Conservation (phyloP, 2,797 vertebrate genomes). For the Stomatorhinus walkeri region DNA sequence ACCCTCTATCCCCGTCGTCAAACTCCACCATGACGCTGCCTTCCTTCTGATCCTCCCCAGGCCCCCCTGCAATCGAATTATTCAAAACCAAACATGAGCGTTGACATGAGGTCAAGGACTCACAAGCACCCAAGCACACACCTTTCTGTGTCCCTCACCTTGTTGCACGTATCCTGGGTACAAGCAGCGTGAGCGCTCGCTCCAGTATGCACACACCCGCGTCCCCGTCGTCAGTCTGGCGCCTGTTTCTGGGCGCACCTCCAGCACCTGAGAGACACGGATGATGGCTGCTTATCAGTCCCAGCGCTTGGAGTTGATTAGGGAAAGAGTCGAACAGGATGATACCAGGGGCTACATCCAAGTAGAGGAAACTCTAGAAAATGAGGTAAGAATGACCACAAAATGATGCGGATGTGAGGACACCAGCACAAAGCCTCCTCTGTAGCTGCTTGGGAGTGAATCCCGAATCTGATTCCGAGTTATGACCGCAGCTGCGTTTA, state of each 20-base stretch:
- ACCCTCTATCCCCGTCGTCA: constrained; percentile 89
- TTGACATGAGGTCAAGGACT: constrained; percentile 10
- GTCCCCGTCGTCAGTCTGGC: constrained; percentile 73
- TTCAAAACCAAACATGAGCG: background rate
- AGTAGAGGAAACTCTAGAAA: background rate
- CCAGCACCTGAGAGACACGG: constrained; percentile 64
- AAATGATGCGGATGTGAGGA: background rate
- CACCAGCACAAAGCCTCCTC: background rate
- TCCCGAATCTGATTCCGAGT: background rate
- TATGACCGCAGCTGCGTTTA: background rate
- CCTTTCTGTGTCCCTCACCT: constrained; percentile 56
- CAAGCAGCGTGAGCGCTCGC: constrained; percentile 86
- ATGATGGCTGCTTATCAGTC: background rate
- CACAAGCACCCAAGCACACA: constrained; percentile 11
- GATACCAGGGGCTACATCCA: background rate
- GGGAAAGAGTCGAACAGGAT: background rate
- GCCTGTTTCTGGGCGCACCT: constrained; percentile 75
- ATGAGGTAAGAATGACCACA: background rate
- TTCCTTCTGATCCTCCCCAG: constrained; percentile 76
- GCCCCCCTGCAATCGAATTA: constrained; percentile 43
- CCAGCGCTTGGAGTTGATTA: background rate
- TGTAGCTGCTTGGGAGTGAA: background rate
- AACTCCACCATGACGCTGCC: constrained; percentile 89
- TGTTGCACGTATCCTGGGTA: constrained; percentile 84
- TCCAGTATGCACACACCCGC: constrained; percentile 93